Evolutionary conservation across 2,113 vertebrate species (phyloP), one percentile per base, ranked within the genome.

Genomic region (Xiphias gladius): DNA sequence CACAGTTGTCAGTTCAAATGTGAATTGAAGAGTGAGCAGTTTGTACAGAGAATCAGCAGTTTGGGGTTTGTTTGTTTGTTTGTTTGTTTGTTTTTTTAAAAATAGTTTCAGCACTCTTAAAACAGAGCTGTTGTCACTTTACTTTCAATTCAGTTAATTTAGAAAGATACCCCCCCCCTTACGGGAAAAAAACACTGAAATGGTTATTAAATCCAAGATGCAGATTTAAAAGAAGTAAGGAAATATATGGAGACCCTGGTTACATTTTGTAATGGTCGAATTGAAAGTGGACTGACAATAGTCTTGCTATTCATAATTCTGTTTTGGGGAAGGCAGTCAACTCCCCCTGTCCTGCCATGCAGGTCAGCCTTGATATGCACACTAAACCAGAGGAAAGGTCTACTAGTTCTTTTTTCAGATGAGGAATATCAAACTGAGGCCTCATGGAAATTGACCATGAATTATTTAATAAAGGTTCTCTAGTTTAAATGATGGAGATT

Each of bases 401-500:
- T 70, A 82, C 79, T 92, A 82, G 82, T 88, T 92, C 63, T 80
- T 90, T 88, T 90, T 91, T 88, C 62, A 87, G 75, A 88, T 88
- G 80, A 91, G 73, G 80, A 92, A 79, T 86, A 91, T 91, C 62
- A 92, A 91, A 93, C 90, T 83, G 86, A 92, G 86, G 86, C 80
- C 86, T 93, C 92, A 89, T 92, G 90, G 89, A 92, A 89, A 89
- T 86, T 88, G 83, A 91, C 90, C 89, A 93, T 94, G 89, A 87
- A 86, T 91, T 93, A 93, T 94, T 93, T 93, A 94, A 94, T 94
- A 94, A 94, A 93, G 90, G 88, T 92, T 91, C 86, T 94, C 88
- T 92, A 91, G 92, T 94, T 92, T 90, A 90, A 89, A 83, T 61
- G 76, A 82, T 76, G 67, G 74, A 84, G 82, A 55, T 57, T 89